Evolutionary conservation across 2,797 vertebrate genomes (phyloP), one percentile per base, ranked within the genome.

Genomic region (Esox lucius): DNA sequence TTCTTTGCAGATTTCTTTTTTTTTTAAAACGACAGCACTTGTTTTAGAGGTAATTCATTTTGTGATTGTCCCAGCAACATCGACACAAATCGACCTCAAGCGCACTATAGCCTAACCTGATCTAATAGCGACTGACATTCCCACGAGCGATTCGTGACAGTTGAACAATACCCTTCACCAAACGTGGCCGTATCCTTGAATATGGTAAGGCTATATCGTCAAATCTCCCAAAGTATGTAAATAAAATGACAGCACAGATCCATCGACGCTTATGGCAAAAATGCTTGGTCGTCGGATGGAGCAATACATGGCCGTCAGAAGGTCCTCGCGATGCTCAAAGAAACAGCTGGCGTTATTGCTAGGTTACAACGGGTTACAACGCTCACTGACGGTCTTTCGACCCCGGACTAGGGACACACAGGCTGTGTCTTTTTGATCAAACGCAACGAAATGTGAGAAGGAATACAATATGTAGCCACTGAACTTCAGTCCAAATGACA

Each of bases 281-380:
- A 86, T 16, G 84, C 80, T 48, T 70, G 70, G 77, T 75, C 78
- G 83, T 86, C 86, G 87, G 85, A 84, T 16, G 84, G 85, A 85
- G 80, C 84, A 81, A 22, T 79, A 72, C 80, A 42, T 70, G 70
- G 78, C 75, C 78, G 83, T 86, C 86, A 88, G 85, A 84, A 85
- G 88, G 74, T 82, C 84, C 76, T 73, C 11, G 46, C 70, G 74
- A 77, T 67, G 80, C 75, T 82, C 78, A 42, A 74, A 80, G 62
- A 82, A 89, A 88, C 87, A 89, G 82, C 88, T 85, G 84, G 78
- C 71, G 76, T 74, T 83, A 75, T 80, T 80, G 83, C 77, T 85
- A 81, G 82, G 77, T 78, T 83, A 80, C 81, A 78, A 79, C 73
- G 71, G 71, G 49, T 81, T 85, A 70, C 86, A 75, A 86, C 77